Percentiles rank a stretch among this genome's conserved stretches.
phyloP scores from a whole-genome alignment of 2,888 invertebrate species.

The Pammene aurita region DNA sequence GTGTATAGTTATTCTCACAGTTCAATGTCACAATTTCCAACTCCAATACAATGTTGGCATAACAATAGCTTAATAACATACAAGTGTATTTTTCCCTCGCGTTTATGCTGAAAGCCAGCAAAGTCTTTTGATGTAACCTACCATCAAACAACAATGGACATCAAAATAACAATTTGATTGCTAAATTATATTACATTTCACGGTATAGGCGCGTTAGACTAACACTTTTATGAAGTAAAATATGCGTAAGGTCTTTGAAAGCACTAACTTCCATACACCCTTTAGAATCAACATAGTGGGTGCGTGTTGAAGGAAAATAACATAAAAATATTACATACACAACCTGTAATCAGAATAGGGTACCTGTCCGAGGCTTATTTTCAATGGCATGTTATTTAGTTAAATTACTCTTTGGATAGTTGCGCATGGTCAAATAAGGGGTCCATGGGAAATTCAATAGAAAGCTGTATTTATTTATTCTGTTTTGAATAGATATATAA shows the following conservation, averaged over 20 bases:
- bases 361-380: conserved; percentile 23
- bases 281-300: background rate
- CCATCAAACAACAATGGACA: conserved; percentile 24
- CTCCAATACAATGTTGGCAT: conserved; percentile 32
- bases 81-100: conserved; percentile 28
- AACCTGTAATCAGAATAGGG: conserved; percentile 35
- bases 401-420: conserved; percentile 29
- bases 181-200: conserved; percentile 35
- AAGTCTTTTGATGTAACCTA: conserved; percentile 10
- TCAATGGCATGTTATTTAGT: conserved; percentile 33
- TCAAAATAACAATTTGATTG: conserved; percentile 34
- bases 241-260: conserved; percentile 2
- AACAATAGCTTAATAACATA: conserved; percentile 39
- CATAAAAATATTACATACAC: conserved; percentile 25
- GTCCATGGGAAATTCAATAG: background rate
- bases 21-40: conserved; percentile 44
- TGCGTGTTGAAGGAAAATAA: conserved; percentile 20
- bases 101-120: conserved; percentile 16
- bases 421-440: conserved; percentile 20
- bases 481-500: background rate
- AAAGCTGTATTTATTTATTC: background rate
- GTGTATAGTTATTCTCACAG: conserved; percentile 50
- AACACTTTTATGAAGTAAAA: conserved; percentile 3
- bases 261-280: background rate
- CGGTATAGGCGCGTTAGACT: conserved; percentile 3